Evolutionary conservation across 2,888 invertebrate genomes (phyloP), one percentile per base, ranked within the genome.

Genomic region (Deilephila porcellus): DNA sequence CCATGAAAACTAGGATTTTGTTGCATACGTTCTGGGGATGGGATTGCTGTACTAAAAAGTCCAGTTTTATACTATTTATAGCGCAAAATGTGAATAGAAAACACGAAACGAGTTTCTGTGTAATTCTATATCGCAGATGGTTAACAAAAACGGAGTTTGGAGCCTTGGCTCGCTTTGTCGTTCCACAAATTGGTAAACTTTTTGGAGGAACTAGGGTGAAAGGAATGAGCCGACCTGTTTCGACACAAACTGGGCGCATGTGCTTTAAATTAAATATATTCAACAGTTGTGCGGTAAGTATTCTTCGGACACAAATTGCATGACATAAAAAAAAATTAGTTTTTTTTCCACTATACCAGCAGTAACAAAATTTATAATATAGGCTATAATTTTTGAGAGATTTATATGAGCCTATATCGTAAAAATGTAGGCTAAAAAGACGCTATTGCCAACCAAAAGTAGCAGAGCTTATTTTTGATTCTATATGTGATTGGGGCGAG

Each of bases 141-240:
- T n/a, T n/a, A 56, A n/a, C 56, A 56, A 56, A 56, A 56, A 56
- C 56, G n/a, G 56, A 56, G 56, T n/a, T 56, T 56, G 56, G n/a
- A n/a, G n/a, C 56, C 56, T 56, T 56, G 56, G 56, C 56, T 56
- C 56, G 56, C 56, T 56, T 56, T 56, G 56, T 56, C 56, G 56
- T 56, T 56, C 56, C 56, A 56, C 56, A 56, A 56, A 56, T 56
- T n/a, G 56, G 56, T 56, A 56, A 56, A 56, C 56, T 56, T 56
- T 56, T 56, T 56, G 56, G 56, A 56, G 56, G 17, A 56, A 56
- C 56, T 56, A 56, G 56, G 56, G n/a, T 56, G 56, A 56, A 56
- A 56, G 56, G 56, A 56, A 56, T 56, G 56, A n/a, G 56, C 56
- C 56, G n/a, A 56, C 56, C 56, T 56, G 56, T 56, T 56, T 56